Percentiles rank a stretch among this genome's conserved stretches.
Conservation (phyloP, 2,888 invertebrate species). For the Zygaena filipendulae region DNA sequence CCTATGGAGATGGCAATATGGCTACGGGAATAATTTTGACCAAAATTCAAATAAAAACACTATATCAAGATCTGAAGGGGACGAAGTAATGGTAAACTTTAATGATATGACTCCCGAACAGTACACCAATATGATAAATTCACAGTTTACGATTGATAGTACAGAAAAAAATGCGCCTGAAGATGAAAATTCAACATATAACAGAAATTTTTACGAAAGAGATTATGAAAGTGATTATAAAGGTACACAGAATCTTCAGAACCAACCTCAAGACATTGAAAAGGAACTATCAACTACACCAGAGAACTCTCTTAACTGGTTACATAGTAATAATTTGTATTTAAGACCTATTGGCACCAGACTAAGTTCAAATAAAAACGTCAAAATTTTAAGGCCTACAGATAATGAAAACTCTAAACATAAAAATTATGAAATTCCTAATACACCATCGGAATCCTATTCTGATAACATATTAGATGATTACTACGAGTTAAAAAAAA, state of each 20-base stretch:
- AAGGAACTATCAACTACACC: slow-evolving; percentile 1
- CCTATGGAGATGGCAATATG: slow-evolving; percentile 60
- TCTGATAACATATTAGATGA: too few relatives aligned
- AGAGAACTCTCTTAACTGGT: slow-evolving; percentile 2
- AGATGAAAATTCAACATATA: slow-evolving; percentile 10
- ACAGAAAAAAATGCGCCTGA: slow-evolving; percentile 17
- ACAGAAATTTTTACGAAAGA: too few relatives aligned
- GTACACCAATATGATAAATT: slow-evolving; percentile 44
- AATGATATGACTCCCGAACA: slow-evolving; percentile 52
- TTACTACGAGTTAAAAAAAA: slow-evolving; percentile 9
- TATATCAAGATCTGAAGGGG: slow-evolving; percentile 51
- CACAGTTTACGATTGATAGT: slow-evolving; percentile 29
- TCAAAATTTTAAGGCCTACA: too few relatives aligned
- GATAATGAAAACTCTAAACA: slow-evolving; percentile 6
- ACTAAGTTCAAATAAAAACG: too few relatives aligned
- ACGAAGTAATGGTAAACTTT: slow-evolving; percentile 55
- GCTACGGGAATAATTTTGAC: slow-evolving; percentile 31
- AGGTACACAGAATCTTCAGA: too few relatives aligned
- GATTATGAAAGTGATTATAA: too few relatives aligned
- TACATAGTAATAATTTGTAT: too few relatives aligned
- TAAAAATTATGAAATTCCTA: slow-evolving; percentile 6
- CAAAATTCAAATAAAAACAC: slow-evolving; percentile 40
- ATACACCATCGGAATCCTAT: too few relatives aligned
- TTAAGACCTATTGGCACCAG: too few relatives aligned
- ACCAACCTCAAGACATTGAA: slow-evolving; percentile 3